These are phyloP conservation scores for Oryzias dopingdopingensis DNA, from an alignment of 2,797 vertebrate species.

Conservation along the genomic window DNA sequence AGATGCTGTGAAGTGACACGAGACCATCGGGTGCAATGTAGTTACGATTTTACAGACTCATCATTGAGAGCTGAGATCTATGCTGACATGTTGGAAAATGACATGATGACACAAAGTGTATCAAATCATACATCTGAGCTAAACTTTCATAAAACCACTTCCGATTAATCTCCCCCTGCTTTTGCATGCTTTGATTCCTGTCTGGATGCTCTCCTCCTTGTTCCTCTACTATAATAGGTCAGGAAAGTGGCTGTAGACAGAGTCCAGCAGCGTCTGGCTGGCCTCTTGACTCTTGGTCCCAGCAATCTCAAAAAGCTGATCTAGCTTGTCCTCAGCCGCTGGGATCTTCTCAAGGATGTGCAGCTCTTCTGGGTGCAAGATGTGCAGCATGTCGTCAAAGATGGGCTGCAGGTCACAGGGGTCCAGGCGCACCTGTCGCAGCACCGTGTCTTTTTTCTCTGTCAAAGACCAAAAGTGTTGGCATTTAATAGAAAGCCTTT, in stretches of 20 bases:
- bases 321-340: slow-evolving; percentile 92
- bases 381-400: slow-evolving; percentile 97
- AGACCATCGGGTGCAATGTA: slow-evolving; percentile 16
- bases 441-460: slow-evolving; percentile 99
- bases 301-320: slow-evolving; percentile 92
- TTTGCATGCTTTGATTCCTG: background rate
- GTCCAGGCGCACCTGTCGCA: slow-evolving; percentile 95
- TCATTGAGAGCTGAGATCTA: slow-evolving; percentile 2
- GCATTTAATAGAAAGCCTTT: background rate
- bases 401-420: slow-evolving; percentile 97
- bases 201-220: background rate
- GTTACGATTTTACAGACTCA: slow-evolving; percentile 13
- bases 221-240: slow-evolving; percentile 84
- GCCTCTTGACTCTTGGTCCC: slow-evolving; percentile 97
- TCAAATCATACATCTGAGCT: slow-evolving; percentile 11
- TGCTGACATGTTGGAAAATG: slow-evolving; percentile 12
- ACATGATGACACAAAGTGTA: slow-evolving; percentile 2
- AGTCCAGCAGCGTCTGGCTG: slow-evolving; percentile 96
- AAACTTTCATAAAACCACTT: slow-evolving; percentile 3
- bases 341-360: slow-evolving; percentile 89
- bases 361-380: slow-evolving; percentile 94
- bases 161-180: slow-evolving; percentile 3
- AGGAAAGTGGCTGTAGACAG: slow-evolving; percentile 95
- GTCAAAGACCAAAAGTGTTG: slow-evolving; percentile 5
- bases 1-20: slow-evolving; percentile 18